Base-by-base conservation (phyloP, 1,140 invertebrate genomes). In the Scaptomyza hsui region DNA sequence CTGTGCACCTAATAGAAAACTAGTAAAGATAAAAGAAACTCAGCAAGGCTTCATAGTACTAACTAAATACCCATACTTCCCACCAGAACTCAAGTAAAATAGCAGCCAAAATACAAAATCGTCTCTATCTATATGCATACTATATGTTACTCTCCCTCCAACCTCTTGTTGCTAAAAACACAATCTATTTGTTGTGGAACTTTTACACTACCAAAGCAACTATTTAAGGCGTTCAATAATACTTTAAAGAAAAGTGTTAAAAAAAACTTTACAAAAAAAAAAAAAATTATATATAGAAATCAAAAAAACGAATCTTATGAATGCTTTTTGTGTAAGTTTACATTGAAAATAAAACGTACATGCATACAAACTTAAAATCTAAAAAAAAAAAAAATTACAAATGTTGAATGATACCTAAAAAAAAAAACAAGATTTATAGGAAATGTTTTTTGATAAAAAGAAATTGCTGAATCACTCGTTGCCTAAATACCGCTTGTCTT, bases 401-500 rank as follows among this genome's bases (percentile, higher is more conserved):
- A 76, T 19, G 75, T 83, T 78, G 79, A 82, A 78, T 72, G 79
- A 62, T 57, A 86, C 64, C 63, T 69, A 72, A 75, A 63, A 77
- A 72, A 19, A 29, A 71, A 78, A 26, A 10, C n/a, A 42, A 70
- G 48, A 88, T 88, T 88, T 83, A 90, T 86, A 88, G 88, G 65
- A 86, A 74, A 78, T 79, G 80, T 86, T 76, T 75, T 78, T 89
- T 89, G 82, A 85, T 77, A 85, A 89, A 70, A 72, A 56, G 72
- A 75, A 88, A 88, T 90, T 90, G 89, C 89, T 90, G 89, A 90
- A 90, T 90, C 89, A 90, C 89, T 90, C 79, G 89, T 90, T 90
- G 89, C 89, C 89, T 90, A 90, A 90, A 90, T 90, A 89, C 89
- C 85, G 85, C 89, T 90, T 90, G 81, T 89, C 85, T 90, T 90